These are phyloP conservation scores for Trematomus loennbergii DNA, from an alignment of 2,113 vertebrate genomes.

Conservation along the genomic window DNA sequence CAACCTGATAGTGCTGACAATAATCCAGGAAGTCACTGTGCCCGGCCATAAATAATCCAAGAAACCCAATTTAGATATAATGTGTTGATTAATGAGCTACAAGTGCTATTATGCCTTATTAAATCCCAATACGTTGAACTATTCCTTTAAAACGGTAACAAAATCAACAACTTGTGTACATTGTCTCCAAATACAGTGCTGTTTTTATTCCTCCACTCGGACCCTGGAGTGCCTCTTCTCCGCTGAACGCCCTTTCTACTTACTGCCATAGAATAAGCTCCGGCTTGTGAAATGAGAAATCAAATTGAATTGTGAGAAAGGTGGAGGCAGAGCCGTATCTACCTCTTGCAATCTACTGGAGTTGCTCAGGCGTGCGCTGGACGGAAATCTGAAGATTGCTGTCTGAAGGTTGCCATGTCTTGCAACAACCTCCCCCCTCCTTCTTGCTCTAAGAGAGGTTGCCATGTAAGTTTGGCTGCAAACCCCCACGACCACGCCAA, in stretches of 20 bases:
- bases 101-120: not conserved
- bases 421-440: conserved; percentile 13
- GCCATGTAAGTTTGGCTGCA: conserved; percentile 43
- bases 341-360: conserved; percentile 35
- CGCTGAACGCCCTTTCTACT: not conserved
- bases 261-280: conserved; percentile 6
- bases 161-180: not conserved
- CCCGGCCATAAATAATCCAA: too few relatives aligned
- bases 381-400: conserved; percentile 45
- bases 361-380: conserved; percentile 35
- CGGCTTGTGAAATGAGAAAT: conserved; percentile 58
- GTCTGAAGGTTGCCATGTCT: conserved; percentile 49
- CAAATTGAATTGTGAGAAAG: conserved; percentile 50
- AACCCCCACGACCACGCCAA: conserved; percentile 2
- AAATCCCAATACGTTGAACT: not conserved
- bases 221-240: not conserved
- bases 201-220: conserved; percentile 8
- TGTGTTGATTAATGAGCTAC: not conserved
- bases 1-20: not conserved
- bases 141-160: not conserved
- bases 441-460: conserved; percentile 31
- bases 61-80: not conserved
- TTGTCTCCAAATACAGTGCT: not conserved
- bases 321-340: conserved; percentile 2
- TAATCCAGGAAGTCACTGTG: not conserved